Percentiles rank a stretch among this genome's conserved stretches.
Conservation (phyloP, 2,888 invertebrate genomes). For the Cabera pusaria region DNA sequence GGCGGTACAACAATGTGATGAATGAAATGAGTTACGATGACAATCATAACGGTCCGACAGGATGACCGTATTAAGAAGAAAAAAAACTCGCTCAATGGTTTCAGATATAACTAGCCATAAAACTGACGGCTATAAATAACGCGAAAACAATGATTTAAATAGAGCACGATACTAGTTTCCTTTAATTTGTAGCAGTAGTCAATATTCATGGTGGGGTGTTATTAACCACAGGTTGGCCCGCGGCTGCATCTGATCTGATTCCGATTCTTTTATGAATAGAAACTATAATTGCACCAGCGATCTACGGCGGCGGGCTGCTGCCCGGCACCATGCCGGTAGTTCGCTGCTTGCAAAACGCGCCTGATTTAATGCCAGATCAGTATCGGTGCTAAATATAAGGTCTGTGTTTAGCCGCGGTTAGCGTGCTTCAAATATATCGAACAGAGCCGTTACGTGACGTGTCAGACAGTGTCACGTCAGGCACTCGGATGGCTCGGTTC, state of each 20-base stretch:
- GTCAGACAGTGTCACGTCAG: slow-evolving; percentile 8
- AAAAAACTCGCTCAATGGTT: slow-evolving; percentile 11
- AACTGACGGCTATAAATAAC: slow-evolving; percentile 43
- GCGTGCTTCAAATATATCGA: slow-evolving; percentile 34
- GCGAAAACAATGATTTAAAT: slow-evolving; percentile 65
- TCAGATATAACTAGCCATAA: slow-evolving; percentile 20
- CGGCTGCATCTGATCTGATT: slow-evolving; percentile 69
- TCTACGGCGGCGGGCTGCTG: slow-evolving; percentile 41
- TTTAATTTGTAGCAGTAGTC: slow-evolving; percentile 75
- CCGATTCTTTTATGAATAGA: slow-evolving; percentile 75
- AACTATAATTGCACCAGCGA: slow-evolving; percentile 66
- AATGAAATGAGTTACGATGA: slow-evolving; percentile 54
- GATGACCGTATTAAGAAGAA: slow-evolving; percentile 31
- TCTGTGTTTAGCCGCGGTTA: slow-evolving; percentile 29
- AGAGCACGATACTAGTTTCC: slow-evolving; percentile 63
- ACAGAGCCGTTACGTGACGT: slow-evolving; percentile 7
- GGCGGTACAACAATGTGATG: too few relatives aligned
- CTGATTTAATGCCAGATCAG: slow-evolving; percentile 63
- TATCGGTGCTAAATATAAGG: slow-evolving; percentile 59
- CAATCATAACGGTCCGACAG: slow-evolving; percentile 43
- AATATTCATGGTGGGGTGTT: slow-evolving; percentile 70
- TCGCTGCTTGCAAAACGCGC: slow-evolving; percentile 58
- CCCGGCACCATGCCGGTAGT: slow-evolving; percentile 33
- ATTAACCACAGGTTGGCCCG: slow-evolving; percentile 68
- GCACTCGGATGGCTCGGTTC: slow-evolving; percentile 46